Conservation (phyloP, 2,888 invertebrate species). For the Bombyx huttoni region DNA sequence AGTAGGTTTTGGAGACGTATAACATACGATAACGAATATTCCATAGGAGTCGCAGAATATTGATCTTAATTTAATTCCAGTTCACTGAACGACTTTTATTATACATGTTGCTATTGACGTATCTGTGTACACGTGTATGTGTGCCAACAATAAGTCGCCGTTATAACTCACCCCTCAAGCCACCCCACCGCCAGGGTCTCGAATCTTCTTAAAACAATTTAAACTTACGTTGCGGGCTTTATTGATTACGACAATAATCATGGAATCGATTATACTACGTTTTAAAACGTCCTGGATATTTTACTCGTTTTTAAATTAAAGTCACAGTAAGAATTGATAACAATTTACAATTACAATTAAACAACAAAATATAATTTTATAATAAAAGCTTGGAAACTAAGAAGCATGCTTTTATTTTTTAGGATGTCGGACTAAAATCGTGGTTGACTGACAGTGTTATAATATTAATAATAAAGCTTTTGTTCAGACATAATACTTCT, state of each 20-base stretch:
- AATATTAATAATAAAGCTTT: too few species aligned
- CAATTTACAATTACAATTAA: too few species aligned
- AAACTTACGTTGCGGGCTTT: not conserved
- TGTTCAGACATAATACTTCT: too few species aligned
- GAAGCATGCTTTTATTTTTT: too few species aligned
- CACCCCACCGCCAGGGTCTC: not conserved
- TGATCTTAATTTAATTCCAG: not conserved
- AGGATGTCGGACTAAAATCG: too few species aligned
- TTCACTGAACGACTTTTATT: not conserved
- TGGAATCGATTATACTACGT: not conserved
- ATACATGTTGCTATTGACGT: not conserved
- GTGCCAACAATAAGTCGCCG: not conserved
- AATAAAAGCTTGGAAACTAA: too few species aligned
- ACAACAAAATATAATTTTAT: too few species aligned
- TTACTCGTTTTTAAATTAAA: too few species aligned
- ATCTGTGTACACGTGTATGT: not conserved
- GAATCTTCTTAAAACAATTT: not conserved
- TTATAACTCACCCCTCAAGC: not conserved
- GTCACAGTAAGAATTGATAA: too few species aligned
- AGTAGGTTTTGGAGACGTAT: too few species aligned
- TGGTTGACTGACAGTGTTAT: too few species aligned
- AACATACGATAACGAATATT: not conserved
- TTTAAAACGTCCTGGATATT: too few species aligned
- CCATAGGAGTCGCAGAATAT: not conserved
- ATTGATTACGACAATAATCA: not conserved